Evolutionary conservation across 2,113 vertebrate genomes (phyloP).

Genomic region (Brienomyrus brachyistius): DNA sequence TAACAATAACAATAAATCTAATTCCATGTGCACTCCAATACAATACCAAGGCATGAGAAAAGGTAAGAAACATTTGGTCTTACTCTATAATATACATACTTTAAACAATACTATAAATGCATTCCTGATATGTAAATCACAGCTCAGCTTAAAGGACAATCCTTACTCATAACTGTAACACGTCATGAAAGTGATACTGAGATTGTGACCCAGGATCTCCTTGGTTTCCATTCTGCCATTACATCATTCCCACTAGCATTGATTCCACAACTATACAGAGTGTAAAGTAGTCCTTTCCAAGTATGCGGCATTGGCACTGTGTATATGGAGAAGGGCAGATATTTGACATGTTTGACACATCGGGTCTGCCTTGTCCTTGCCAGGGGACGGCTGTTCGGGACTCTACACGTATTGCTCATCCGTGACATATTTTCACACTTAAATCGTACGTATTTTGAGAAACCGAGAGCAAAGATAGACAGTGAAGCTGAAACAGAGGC

Average conservation of each 20-base stretch:
- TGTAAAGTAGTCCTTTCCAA: neutral
- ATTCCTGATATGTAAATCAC: neutral
- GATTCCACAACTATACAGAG: neutral
- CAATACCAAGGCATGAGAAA: constrained; percentile 29
- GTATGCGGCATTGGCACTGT: neutral
- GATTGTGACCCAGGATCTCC: neutral
- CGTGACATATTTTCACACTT: neutral
- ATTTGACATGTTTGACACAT: neutral
- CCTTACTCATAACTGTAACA: neutral
- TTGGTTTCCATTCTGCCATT: neutral
- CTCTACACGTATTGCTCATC: neutral
- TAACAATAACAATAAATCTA: constrained; percentile 38
- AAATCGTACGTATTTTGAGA: neutral
- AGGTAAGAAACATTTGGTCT: neutral
- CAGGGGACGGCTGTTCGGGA: neutral
- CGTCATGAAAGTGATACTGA: neutral
- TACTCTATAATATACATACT: constrained; percentile 10
- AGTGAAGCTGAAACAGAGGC: neutral
- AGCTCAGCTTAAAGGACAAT: neutral
- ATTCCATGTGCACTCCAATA: constrained; percentile 51
- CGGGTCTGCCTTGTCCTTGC: neutral
- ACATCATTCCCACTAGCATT: neutral
- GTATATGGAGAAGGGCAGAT: neutral
- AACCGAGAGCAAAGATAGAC: neutral
- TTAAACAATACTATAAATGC: neutral